Conservation (phyloP, 2,797 vertebrate genomes). For the Enoplosus armatus region DNA sequence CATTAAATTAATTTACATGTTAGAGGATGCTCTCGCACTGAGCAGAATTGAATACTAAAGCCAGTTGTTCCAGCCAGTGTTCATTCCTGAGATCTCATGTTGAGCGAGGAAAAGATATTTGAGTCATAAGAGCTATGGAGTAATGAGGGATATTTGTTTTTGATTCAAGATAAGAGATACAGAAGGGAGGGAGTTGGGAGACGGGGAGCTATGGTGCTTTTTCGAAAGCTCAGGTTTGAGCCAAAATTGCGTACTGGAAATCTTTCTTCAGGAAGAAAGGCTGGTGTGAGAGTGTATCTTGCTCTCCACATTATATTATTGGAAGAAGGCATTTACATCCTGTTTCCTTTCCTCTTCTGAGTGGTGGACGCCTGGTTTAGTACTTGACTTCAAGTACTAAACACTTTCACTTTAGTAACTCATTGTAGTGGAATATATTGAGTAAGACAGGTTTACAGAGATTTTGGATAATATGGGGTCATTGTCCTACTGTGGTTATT, state of each 20-base stretch:
- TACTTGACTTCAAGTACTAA: background rate
- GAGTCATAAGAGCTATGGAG: background rate
- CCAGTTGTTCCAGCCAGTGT: background rate
- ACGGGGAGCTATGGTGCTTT: background rate
- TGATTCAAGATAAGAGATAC: background rate
- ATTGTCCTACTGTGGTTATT: background rate
- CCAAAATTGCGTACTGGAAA: background rate
- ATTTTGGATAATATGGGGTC: background rate
- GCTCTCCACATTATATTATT: background rate
- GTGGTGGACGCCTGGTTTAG: background rate
- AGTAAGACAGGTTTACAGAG: background rate
- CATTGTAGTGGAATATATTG: background rate
- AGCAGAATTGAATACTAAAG: background rate
- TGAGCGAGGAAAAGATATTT: background rate
- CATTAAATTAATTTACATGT: conserved; percentile 2
- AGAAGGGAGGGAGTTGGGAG: background rate
- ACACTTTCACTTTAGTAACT: background rate
- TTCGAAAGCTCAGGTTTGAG: background rate
- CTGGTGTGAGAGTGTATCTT: conserved; percentile 33
- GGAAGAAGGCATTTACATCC: background rate
- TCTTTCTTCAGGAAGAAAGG: conserved; percentile 1
- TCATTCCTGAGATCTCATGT: conserved; percentile 28
- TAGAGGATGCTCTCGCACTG: background rate
- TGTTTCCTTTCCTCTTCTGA: conserved; percentile 18
- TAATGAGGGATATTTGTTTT: conserved; percentile 20